Conservation (phyloP, 2,797 vertebrate species). For the Dallia pectoralis region DNA sequence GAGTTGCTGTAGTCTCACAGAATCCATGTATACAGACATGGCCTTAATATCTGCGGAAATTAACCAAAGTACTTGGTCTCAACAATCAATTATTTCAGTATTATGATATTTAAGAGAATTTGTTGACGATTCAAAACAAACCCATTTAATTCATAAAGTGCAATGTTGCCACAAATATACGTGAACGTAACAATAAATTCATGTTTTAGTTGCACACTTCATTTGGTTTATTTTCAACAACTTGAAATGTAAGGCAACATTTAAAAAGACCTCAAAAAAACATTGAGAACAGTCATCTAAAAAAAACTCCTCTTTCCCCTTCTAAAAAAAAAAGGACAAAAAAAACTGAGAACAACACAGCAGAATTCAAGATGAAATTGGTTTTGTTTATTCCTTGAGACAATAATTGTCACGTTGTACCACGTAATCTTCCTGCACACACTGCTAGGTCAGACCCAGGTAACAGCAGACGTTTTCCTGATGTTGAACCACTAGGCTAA, state of each 20-base stretch:
- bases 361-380: background rate
- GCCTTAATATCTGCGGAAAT: too few relatives aligned
- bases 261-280: background rate
- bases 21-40: background rate
- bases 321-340: background rate
- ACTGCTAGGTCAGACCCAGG: background rate
- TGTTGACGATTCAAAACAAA: too few relatives aligned
- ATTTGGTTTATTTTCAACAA: too few relatives aligned
- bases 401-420: background rate
- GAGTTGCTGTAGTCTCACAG: background rate
- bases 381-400: conserved; percentile 2
- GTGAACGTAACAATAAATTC: too few relatives aligned
- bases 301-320: background rate
- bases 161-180: too few relatives aligned
- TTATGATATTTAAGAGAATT: too few relatives aligned
- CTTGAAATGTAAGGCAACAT: too few relatives aligned
- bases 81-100: too few relatives aligned
- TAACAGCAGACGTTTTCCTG: background rate
- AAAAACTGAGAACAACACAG: background rate
- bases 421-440: background rate
- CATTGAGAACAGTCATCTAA: background rate
- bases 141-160: too few relatives aligned
- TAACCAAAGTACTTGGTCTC: too few relatives aligned
- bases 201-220: too few relatives aligned
- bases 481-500: background rate